Base-by-base conservation (phyloP, 2,797 vertebrate species). In the Masticophis lateralis region DNA sequence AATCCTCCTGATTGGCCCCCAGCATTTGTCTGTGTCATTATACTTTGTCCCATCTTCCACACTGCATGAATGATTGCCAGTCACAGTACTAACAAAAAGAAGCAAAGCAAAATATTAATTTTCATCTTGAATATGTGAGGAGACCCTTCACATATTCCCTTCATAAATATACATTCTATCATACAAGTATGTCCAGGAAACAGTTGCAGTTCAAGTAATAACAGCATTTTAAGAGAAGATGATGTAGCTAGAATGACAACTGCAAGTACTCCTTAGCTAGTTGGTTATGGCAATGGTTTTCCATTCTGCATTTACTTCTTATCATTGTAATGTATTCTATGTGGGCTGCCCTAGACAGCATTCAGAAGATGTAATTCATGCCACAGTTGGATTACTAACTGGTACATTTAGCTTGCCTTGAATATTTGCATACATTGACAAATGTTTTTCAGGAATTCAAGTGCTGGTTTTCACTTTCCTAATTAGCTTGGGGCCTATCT, bases 1-100 rank as follows among this genome's bases (percentile, higher is more conserved):
- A 90, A 98, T 98, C 22, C 99, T 97, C 0, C 98, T 98, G 93
- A 99, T 98, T 0, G 98, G 96, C 1, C 99, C 99, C 99, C 99
- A 99, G 97, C 99, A 99, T 1, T 94, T 96, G 88, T 99, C 99
- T 0, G 99, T 99, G 92, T 99, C 99, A 0, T 99, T 99, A 97
- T 98, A 98, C 94, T 98, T 99, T 89, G 98, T 95, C 93, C 98
- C 96, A 18, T 97, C 97, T 91, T 98, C 98, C 66, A 98, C 97
- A 0, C 97, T 98, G 93, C 98, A 99, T 20, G 99, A 99, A 96
- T 98, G 98, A 87, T 99, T 99, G 93, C 98, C 98, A 66, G 98
- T 98, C 79, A 96, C 88, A 61, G 97, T 97, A 95, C 98, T 98
- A 95, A 90, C 91, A 94, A 95, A 57, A 89, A 92, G 93, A 86